Percentiles rank a stretch among this genome's conserved stretches.
Conservation (phyloP, 30 jellyfish, hydroid and myxozoan genomes). For the Chrysaora quinquecirrha region DNA sequence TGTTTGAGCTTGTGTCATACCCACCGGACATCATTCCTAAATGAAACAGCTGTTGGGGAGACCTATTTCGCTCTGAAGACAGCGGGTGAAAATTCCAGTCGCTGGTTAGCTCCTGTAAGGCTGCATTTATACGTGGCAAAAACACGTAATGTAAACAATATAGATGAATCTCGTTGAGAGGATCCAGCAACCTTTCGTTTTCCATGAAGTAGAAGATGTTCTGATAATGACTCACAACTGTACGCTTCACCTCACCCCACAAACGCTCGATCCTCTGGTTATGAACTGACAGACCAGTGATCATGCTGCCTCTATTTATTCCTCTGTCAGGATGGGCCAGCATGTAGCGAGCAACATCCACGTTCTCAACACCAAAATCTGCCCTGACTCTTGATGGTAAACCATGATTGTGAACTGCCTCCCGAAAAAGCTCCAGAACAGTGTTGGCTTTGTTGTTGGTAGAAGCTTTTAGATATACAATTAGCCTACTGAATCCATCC, state of each 20-base stretch:
- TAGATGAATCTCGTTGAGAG: slow-evolving; percentile 36
- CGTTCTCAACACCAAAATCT: slow-evolving; percentile 55
- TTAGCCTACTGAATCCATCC: slow-evolving; percentile 63
- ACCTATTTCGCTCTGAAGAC: slow-evolving; percentile 2
- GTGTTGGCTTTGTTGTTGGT: slow-evolving; percentile 44
- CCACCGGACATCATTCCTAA: neutral
- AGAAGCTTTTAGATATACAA: slow-evolving; percentile 33
- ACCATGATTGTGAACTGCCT: slow-evolving; percentile 53
- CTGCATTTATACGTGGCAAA: slow-evolving; percentile 5
- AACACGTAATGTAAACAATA: neutral
- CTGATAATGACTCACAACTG: slow-evolving; percentile 35
- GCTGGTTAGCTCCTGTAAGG: slow-evolving; percentile 6
- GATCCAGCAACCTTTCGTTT: slow-evolving; percentile 43
- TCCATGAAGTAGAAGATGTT: slow-evolving; percentile 52
- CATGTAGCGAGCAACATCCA: slow-evolving; percentile 65
- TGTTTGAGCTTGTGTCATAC: neutral
- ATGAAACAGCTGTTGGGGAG: slow-evolving; percentile 34
- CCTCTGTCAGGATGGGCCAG: slow-evolving; percentile 26
- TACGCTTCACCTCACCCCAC: slow-evolving; percentile 52
- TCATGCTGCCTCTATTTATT: slow-evolving; percentile 60
- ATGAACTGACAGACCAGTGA: slow-evolving; percentile 63
- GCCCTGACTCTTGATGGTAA: slow-evolving; percentile 55
- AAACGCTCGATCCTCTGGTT: slow-evolving; percentile 65
- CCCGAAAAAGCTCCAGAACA: slow-evolving; percentile 15
- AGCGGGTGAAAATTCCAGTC: slow-evolving; percentile 44